Evolutionary conservation across 2,797 vertebrate species (phyloP).

Genomic region (Spea hammondii): DNA sequence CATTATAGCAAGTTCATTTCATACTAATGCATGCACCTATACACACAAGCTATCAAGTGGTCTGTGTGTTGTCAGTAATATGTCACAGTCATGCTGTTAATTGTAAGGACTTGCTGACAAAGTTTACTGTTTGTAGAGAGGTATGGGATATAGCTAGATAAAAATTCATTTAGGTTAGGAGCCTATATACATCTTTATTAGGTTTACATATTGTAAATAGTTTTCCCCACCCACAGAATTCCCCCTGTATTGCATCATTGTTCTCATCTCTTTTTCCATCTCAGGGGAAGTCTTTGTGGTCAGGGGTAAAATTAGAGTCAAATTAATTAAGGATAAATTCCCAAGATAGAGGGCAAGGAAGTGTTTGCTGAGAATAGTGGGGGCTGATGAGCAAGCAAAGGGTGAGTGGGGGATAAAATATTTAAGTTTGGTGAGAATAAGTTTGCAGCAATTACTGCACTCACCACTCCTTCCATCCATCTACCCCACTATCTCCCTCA

Average conservation of each 20-base stretch:
- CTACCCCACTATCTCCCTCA: constrained; percentile 14
- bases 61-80: no score
- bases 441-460: constrained; percentile 9
- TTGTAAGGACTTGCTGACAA: no score
- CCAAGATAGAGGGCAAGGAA: constrained; percentile 13
- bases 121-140: neutral
- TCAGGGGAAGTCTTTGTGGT: constrained; percentile 22
- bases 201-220: no score
- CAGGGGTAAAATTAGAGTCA: constrained; percentile 9
- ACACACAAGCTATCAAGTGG: no score
- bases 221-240: neutral
- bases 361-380: neutral
- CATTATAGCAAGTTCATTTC: no score
- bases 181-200: neutral
- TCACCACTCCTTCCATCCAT: constrained; percentile 20
- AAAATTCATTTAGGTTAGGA: neutral
- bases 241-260: constrained; percentile 1
- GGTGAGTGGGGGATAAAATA: neutral
- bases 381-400: constrained; percentile 20
- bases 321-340: constrained; percentile 39
- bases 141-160: constrained; percentile 7
- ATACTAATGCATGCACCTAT: no score
- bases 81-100: no score
- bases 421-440: neutral
- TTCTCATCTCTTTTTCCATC: constrained; percentile 8